Percentiles rank a stretch among this genome's conserved stretches.
These are phyloP conservation scores for Diaphora mendica DNA, from an alignment of 2,888 invertebrate species.

Conservation along the genomic window DNA sequence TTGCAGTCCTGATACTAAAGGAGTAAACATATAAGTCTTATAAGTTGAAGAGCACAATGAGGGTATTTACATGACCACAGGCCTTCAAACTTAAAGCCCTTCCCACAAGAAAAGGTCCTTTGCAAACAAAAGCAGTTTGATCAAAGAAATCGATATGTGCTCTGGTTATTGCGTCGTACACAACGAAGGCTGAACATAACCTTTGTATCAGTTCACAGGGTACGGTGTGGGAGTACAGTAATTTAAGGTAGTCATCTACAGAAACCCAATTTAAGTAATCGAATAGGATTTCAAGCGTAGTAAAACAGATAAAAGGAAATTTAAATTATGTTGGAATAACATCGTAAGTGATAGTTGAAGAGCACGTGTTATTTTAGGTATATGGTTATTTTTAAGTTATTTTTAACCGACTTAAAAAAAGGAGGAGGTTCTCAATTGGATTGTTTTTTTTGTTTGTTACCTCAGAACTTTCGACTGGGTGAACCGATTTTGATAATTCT, in stretches of 20 bases:
- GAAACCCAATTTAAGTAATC: neutral
- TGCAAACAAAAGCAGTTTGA: conserved; percentile 5
- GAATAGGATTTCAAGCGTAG: neutral
- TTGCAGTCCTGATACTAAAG: neutral
- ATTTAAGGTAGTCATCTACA: neutral
- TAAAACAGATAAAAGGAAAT: neutral
- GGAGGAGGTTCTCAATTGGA: too few species aligned
- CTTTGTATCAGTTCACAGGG: neutral
- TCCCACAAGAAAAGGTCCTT: neutral
- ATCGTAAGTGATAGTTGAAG: too few species aligned
- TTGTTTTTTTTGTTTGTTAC: too few species aligned
- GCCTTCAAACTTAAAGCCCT: neutral
- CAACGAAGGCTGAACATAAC: neutral
- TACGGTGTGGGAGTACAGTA: neutral
- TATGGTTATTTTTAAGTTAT: too few species aligned
- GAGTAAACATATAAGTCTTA: neutral
- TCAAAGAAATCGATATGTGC: conserved; percentile 20
- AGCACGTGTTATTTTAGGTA: too few species aligned
- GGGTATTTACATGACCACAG: neutral
- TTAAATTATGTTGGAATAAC: neutral
- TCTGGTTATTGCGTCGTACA: neutral
- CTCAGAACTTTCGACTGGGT: too few species aligned
- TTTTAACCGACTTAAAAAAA: too few species aligned
- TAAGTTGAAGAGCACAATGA: neutral
- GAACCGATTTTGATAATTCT: too few species aligned